Conservation (phyloP, 2,797 vertebrate genomes). For the Coreius guichenoti region DNA sequence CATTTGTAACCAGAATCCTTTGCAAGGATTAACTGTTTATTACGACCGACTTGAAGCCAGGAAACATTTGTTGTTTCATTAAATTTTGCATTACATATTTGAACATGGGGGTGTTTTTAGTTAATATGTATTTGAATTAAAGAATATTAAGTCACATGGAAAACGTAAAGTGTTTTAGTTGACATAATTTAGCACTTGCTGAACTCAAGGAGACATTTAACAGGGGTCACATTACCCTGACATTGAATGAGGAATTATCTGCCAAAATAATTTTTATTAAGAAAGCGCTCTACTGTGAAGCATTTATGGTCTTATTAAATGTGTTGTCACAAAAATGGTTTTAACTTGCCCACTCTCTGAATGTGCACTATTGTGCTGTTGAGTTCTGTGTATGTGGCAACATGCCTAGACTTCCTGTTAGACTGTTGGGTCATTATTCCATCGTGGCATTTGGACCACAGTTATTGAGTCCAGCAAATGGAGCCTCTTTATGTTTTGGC, state of each 20-base stretch:
- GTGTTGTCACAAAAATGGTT: slow-evolving; percentile 36
- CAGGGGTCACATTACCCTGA: not conserved
- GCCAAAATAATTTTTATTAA: slow-evolving; percentile 1
- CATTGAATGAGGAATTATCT: slow-evolving; percentile 10
- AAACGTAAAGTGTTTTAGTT: not conserved
- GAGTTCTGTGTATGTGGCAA: slow-evolving; percentile 47
- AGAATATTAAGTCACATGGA: not conserved
- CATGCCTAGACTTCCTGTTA: slow-evolving; percentile 27
- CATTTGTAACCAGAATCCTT: slow-evolving; percentile 29
- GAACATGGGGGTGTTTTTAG: not conserved
- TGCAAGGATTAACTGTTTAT: not conserved
- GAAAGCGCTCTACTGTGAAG: slow-evolving; percentile 10
- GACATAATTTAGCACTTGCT: not conserved
- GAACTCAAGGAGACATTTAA: slow-evolving; percentile 10
- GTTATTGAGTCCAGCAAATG: slow-evolving; percentile 53
- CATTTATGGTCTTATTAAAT: slow-evolving; percentile 25
- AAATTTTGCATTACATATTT: not conserved
- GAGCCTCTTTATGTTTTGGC: slow-evolving; percentile 35
- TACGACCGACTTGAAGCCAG: not conserved
- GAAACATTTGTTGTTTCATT: slow-evolving; percentile 19
- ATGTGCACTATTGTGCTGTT: slow-evolving; percentile 49
- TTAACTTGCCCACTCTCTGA: slow-evolving; percentile 12
- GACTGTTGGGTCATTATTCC: slow-evolving; percentile 45
- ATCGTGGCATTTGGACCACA: slow-evolving; percentile 43
- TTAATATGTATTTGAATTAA: not conserved